Base-by-base conservation (phyloP, 2,797 vertebrate species). In the Rhinella marina region DNA sequence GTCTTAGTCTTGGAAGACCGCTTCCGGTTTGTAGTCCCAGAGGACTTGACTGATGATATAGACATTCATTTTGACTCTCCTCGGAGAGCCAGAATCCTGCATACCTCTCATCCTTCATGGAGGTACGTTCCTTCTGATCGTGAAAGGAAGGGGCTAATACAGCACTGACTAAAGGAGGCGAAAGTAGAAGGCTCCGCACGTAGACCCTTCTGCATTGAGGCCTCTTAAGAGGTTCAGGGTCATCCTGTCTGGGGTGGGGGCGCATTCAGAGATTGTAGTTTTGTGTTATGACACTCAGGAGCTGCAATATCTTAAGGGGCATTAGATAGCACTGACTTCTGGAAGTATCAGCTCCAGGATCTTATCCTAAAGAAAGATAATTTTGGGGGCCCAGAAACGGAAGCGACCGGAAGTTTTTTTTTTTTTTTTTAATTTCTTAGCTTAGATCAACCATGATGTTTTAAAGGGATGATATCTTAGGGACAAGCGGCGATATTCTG, bases 41-140 rank as follows among this genome's bases (percentile, higher is more conserved):
- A n/a, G 57, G 27, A 80, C 77, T 61, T 61, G 52, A 78, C 52
- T 14, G 7, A 32, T 80, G 29, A 19, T 23, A 29, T 78, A 59
- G 78, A 80, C 56, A 80, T 29, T 80, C 56, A 2, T 61, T 23
- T 32, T 59, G 21, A 50, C 29, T 66, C 41, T 81, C 59, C 17
- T 81, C n/a, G 41, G 57, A 85, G 75, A 61, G 73, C 25, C 82
- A 48, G 17, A 54, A 32, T 79, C 62, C 50, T 79, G 77, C 76
- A 86, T 79, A 79, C 84, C 84, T 86, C 84, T 68, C 83, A 50
- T 29, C 61, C 48, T 81, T 79, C 77, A 57, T 32, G 59, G 85
- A 80, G 77, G 79, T 75, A 73, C 27, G 32, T 29, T 87, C 56
- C 68, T 75, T 41, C 79, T 64, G 56, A 41, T 41, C 56, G 57